Conservation (phyloP, 37 sponge, comb jelly and placozoan genomes). For the Eunapius fragilis region DNA sequence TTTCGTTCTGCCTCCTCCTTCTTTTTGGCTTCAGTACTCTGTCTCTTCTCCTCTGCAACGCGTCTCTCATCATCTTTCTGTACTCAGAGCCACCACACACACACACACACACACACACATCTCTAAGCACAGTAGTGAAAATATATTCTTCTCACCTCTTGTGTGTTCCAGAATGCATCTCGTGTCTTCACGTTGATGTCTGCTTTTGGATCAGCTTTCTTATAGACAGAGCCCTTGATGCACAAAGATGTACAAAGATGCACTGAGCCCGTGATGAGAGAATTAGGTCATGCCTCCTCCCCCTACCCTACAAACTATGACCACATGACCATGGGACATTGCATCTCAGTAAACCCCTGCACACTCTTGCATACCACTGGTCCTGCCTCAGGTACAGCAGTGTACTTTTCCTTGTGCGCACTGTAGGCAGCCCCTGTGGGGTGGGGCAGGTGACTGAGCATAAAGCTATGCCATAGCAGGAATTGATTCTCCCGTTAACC, state of each 20-base stretch:
- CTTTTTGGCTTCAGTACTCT: constrained; percentile 17
- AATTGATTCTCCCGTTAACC: too few species aligned
- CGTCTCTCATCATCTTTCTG: constrained; percentile 45
- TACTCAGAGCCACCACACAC: not conserved
- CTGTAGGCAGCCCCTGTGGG: constrained; percentile 85
- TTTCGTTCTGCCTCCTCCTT: constrained; percentile 55
- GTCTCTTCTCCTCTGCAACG: constrained; percentile 30
- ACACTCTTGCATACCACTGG: constrained; percentile 85
- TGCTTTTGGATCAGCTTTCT: constrained; percentile 73
- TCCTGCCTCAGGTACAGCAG: constrained; percentile 45
- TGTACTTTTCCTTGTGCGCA: constrained; percentile 88
- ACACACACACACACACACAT: constrained; percentile 16
- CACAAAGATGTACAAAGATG: constrained; percentile 4
- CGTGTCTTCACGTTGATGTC: constrained; percentile 61
- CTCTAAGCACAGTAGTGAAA: not conserved
- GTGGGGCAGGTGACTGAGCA: too few species aligned
- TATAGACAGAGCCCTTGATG: constrained; percentile 76
- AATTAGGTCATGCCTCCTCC: too few species aligned
- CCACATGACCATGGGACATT: too few species aligned
- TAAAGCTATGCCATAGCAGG: too few species aligned
- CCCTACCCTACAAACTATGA: too few species aligned
- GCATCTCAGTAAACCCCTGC: not conserved
- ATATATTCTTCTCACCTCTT: constrained; percentile 50
- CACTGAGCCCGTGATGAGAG: too few species aligned
- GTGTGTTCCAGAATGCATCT: constrained; percentile 84